Evolutionary conservation across 2,113 vertebrate genomes (phyloP), one percentile per base, ranked within the genome.

Genomic region (Cygnus buccinator): DNA sequence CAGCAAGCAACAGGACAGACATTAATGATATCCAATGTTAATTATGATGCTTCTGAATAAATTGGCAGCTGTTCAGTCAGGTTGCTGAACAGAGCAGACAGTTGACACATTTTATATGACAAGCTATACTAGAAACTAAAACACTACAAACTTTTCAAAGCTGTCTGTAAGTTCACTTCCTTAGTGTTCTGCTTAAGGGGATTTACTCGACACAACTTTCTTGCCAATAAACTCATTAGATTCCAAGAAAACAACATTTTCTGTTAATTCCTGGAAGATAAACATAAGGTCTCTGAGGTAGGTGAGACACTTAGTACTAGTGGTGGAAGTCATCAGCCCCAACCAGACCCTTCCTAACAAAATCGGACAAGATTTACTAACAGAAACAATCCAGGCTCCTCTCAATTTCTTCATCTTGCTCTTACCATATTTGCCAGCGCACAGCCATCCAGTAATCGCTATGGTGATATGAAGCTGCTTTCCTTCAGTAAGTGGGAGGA

Each of bases 401-500:
- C 68, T 91, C 37, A 3, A 35, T n/a, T 37, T 37, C 44, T 70
- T 66, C 12, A 1, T 43, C 66, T 41, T 25, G 59, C 71, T 62
- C 98, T 99, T 96, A 99, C 99, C 99, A 89, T 99, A 99, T 98
- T 98, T 99, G 66, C 99, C 99, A 18, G 98, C 97, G 6, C 98
- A 99, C 17, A 99, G 98, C 99, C 99, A 99, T 37, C 99, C 99
- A 1, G 99, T 99, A 95, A 99, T 97, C 66, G 99, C 98, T 14
- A 99, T 98, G 84, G 99, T 99, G 95, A 99, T 96, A 44, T 99
- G 99, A 77, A 99, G 98, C 95, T 99, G 99, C 91, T 98, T 99
- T 77, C 98, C 99, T 50, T 99, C 98, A 0, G 97, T 99, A 80
- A 99, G 96, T 13, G 99, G 99, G 92, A 99, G 98, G 96, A 99